Percentiles rank a stretch among this genome's conserved stretches.
Evolutionary conservation across 2,113 vertebrate species (phyloP).

Genomic region (Eurystomus gularis): DNA sequence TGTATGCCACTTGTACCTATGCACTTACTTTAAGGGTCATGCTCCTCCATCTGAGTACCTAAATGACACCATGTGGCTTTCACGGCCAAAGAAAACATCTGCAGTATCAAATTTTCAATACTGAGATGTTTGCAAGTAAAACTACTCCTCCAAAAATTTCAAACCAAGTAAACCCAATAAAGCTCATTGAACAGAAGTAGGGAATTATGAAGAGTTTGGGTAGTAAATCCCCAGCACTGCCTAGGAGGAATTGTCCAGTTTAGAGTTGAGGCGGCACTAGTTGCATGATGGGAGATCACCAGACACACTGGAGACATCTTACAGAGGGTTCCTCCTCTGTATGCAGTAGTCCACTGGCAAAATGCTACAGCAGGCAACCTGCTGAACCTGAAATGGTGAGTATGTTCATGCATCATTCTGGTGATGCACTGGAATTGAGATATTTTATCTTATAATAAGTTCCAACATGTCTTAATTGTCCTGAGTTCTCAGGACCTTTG

Average conservation of each 20-base stretch:
- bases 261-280: background rate
- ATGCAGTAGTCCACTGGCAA: background rate
- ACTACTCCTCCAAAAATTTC: background rate
- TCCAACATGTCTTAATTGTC: background rate
- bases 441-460: background rate
- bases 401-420: background rate
- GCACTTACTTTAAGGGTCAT: background rate
- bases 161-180: background rate
- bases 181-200: background rate
- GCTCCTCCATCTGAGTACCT: background rate
- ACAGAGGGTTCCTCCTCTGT: rapidly evolving
- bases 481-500: background rate
- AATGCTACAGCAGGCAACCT: background rate
- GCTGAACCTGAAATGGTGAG: background rate
- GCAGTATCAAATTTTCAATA: background rate
- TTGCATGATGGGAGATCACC: background rate
- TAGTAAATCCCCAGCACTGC: background rate
- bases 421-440: background rate
- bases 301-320: background rate
- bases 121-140: background rate
- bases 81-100: background rate
- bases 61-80: background rate
- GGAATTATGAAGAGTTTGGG: background rate
- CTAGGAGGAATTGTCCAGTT: background rate
- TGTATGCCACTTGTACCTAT: background rate